phyloP scores from a whole-genome alignment of 2,113 vertebrate genomes.

The Oreochromis aureus region DNA sequence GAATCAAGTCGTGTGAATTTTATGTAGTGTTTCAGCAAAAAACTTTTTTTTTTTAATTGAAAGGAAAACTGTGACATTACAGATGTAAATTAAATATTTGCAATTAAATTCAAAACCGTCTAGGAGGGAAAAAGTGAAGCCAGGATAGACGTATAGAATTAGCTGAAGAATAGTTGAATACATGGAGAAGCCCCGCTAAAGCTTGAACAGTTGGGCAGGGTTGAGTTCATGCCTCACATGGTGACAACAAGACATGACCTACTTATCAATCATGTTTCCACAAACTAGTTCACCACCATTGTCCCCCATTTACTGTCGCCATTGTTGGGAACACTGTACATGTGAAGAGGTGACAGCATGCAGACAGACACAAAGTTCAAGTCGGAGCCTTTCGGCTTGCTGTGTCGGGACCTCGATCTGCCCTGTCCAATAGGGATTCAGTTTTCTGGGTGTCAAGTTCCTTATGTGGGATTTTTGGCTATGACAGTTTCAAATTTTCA shows the following conservation, averaged over 20 bases:
- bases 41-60: neutral
- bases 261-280: constrained; percentile 66
- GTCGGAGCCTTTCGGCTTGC: neutral
- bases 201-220: constrained; percentile 14
- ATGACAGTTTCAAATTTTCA: neutral
- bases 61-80: fast-evolving
- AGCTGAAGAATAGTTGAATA: neutral
- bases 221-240: constrained; percentile 59
- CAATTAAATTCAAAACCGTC: neutral
- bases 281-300: constrained; percentile 61
- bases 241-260: constrained; percentile 72
- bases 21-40: neutral
- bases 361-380: constrained; percentile 18
- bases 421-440: neutral
- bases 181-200: neutral
- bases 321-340: constrained; percentile 62
- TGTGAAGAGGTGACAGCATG: constrained; percentile 20
- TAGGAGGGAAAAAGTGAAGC: neutral
- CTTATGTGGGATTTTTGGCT: neutral
- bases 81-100: neutral
- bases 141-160: neutral
- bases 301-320: constrained; percentile 53
- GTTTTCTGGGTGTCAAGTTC: neutral
- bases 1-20: neutral
- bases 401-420: neutral